Percentiles rank a stretch among this genome's conserved stretches.
Conservation (phyloP, 1,140 invertebrate species). For the Magallana angulata region DNA sequence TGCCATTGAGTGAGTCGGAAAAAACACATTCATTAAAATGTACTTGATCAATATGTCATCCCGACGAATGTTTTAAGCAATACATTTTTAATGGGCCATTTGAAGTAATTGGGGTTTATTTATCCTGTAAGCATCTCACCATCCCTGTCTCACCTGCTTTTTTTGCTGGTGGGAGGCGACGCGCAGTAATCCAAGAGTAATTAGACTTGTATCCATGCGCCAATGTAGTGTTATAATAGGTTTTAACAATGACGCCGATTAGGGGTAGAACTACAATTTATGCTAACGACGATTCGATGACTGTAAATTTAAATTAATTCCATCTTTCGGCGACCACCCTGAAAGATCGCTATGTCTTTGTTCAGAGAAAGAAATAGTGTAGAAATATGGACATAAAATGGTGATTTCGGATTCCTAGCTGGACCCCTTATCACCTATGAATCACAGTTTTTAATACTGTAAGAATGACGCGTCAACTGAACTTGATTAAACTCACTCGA, state of each 20-base stretch:
- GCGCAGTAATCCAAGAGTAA: slow-evolving; percentile 30
- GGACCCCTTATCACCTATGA: slow-evolving; percentile 4
- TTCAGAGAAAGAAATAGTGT: slow-evolving; percentile 7
- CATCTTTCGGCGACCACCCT: slow-evolving; percentile 1
- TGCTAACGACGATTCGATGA: slow-evolving; percentile 28
- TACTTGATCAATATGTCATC: background rate
- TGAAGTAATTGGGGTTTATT: background rate
- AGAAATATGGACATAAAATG: slow-evolving; percentile 21
- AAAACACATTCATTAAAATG: background rate
- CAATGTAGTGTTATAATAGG: slow-evolving; percentile 28
- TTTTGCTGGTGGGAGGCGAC: slow-evolving; percentile 7
- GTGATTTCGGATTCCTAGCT: background rate
- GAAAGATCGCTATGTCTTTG: background rate
- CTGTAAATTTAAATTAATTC: slow-evolving; percentile 33
- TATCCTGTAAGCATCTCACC: slow-evolving; percentile 6
- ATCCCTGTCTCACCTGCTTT: background rate
- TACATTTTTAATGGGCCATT: background rate
- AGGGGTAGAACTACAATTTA: slow-evolving; percentile 14
- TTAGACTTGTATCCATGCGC: slow-evolving; percentile 28
- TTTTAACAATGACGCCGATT: slow-evolving; percentile 15
- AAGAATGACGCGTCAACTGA: too few species aligned
- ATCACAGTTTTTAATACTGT: background rate
- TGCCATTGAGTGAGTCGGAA: too few species aligned
- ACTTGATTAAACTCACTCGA: too few species aligned
- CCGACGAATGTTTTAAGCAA: background rate